These are phyloP conservation scores for Dexiosoma caninum DNA, from an alignment of 2,888 invertebrate genomes.

Conservation along the genomic window DNA sequence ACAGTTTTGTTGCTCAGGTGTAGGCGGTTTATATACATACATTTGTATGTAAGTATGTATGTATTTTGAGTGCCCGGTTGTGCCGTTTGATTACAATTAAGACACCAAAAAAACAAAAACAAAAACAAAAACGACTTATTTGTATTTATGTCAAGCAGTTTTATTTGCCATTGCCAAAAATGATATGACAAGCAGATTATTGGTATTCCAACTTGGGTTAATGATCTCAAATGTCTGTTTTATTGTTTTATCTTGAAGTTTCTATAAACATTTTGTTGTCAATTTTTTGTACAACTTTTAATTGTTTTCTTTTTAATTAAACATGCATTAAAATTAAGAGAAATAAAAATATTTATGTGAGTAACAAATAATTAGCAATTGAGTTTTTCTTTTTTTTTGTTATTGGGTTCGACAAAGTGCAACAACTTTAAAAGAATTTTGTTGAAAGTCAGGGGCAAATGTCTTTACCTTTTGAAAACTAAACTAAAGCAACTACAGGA, in stretches of 20 bases:
- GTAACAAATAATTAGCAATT: neutral
- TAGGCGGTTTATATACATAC: slow-evolving; percentile 10
- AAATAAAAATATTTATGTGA: neutral
- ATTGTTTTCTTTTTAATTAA: slow-evolving; percentile 1
- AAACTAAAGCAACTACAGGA: too few species aligned
- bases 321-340: neutral
- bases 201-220: slow-evolving; percentile 53
- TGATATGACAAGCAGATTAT: slow-evolving; percentile 35
- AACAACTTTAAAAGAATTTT: neutral
- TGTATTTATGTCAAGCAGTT: slow-evolving; percentile 36
- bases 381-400: too few species aligned
- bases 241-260: neutral
- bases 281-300: neutral
- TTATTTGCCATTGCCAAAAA: slow-evolving; percentile 43
- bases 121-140: slow-evolving; percentile 8
- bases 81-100: slow-evolving; percentile 31
- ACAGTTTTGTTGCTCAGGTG: neutral
- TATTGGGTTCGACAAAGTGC: neutral
- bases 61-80: slow-evolving; percentile 1
- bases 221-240: slow-evolving; percentile 36
- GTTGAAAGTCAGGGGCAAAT: slow-evolving; percentile 5
- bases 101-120: slow-evolving; percentile 4
- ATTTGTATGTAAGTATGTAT: too few species aligned
- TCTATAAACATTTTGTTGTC: neutral
- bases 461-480: neutral